A percentile compares a stretch with the other conserved stretches of the same genome.
Conservation (phyloP, 1,140 invertebrate species). For the Papilio xuthus region DNA sequence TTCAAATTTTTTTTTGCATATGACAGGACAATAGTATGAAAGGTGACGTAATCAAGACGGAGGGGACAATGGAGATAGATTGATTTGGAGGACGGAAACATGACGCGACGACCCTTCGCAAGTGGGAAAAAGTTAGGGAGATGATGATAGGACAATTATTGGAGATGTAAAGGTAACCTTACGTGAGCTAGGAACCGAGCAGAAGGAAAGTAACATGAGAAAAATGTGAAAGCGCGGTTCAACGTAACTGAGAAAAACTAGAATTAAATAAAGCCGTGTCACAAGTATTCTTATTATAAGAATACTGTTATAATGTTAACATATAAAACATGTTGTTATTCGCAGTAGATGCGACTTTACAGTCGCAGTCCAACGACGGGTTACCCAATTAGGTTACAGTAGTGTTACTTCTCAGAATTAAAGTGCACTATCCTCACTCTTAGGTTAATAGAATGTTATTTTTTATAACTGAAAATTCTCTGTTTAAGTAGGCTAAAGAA, state of each 20-base stretch:
- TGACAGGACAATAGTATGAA: too few species aligned
- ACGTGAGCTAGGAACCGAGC: neutral
- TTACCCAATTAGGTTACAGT: conserved; percentile 28
- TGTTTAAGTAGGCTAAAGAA: neutral
- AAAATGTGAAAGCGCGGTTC: neutral
- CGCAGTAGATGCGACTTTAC: conserved; percentile 29
- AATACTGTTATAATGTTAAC: conserved; percentile 21
- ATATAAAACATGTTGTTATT: conserved; percentile 15
- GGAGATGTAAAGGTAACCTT: neutral
- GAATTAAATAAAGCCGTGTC: conserved; percentile 11
- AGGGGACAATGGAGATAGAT: too few species aligned
- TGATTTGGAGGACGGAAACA: too few species aligned
- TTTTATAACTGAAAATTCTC: neutral
- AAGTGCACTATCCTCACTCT: neutral
- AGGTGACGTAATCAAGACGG: too few species aligned
- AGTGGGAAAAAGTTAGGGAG: too few species aligned
- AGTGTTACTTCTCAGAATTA: conserved; percentile 11
- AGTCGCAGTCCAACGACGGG: neutral
- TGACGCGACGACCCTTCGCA: too few species aligned
- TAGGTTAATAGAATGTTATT: conserved; percentile 9
- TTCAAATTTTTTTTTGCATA: neutral
- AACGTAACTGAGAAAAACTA: neutral
- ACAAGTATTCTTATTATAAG: conserved; percentile 6
- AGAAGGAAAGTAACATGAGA: neutral
- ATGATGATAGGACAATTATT: neutral